Base-by-base conservation (phyloP, 2,888 invertebrate species). In the Lasioglossum pauxillum region DNA sequence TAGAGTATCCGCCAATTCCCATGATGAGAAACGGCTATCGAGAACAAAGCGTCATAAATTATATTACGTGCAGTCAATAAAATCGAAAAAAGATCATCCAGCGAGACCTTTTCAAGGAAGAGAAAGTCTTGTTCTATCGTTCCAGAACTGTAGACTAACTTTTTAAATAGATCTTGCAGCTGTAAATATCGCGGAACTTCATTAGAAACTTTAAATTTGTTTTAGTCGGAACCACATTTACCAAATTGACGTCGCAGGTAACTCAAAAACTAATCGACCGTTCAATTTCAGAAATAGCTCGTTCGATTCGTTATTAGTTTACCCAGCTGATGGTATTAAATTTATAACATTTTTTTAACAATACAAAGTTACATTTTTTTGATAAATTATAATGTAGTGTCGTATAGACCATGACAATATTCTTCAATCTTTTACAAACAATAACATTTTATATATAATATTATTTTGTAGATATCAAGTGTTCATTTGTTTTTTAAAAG, bases 1-100 rank as follows among this genome's bases (percentile, higher is more conserved):
- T 57, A n/a, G 10, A 57, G n/a, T n/a, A 57, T 57, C 57, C 57
- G 57, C n/a, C 57, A 57, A 57, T 57, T 57, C 57, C 57, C 57
- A 57, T 57, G 57, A 57, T 57, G 57, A 57, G 57, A n/a, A 57
- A 57, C 57, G 57, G n/a, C 57, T 3, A 57, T n/a, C 12, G n/a
- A 57, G n/a, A 57, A 57, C 57, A 57, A 57, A 57, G 57, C 57
- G 10, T 57, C 57, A 57, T 57, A 16, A 46, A 1, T 27, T 19
- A 23, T 31, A 35, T 19, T 23, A 31, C 35, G 10, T 69, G 31
- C 41, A 31, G 53, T 69, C 77, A 3, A 19, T 27, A 67, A 67
- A 31, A 31, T 35, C 19, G 35, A 67, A 35, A 35, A 57, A 57
- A 57, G 12, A 57, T 5, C 57, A 57, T 57, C n/a, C 57, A n/a